These are phyloP conservation scores for Onychostruthus taczanowskii DNA, from an alignment of 2,113 vertebrate genomes.

Conservation along the genomic window DNA sequence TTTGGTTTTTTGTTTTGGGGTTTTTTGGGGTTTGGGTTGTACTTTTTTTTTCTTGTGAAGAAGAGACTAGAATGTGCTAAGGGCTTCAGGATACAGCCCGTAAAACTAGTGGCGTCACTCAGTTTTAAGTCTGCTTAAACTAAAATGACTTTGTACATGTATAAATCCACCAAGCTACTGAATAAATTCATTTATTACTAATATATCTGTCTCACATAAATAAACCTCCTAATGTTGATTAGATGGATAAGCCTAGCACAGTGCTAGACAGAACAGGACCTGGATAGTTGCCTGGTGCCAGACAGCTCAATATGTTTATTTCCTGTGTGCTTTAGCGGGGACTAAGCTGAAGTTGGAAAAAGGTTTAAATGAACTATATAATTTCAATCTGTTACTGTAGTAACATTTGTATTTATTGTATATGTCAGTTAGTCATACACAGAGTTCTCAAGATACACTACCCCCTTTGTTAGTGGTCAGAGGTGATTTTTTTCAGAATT, in stretches of 20 bases:
- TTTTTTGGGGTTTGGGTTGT: background rate
- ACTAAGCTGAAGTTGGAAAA: constrained; percentile 40
- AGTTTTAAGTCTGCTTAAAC: constrained; percentile 11
- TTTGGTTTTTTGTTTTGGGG: background rate
- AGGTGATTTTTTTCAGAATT: background rate
- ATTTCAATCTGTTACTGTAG: constrained; percentile 59
- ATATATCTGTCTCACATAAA: constrained; percentile 53
- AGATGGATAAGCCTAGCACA: constrained; percentile 31
- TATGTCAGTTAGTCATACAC: constrained; percentile 75
- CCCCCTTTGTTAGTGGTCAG: constrained; percentile 56
- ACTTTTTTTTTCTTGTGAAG: background rate
- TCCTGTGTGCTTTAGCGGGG: constrained; percentile 69
- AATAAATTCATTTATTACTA: constrained; percentile 71
- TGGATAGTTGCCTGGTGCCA: constrained; percentile 65
- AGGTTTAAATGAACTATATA: constrained; percentile 75
- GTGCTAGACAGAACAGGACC: constrained; percentile 55
- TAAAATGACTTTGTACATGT: background rate
- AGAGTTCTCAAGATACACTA: constrained; percentile 58
- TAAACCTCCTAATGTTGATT: constrained; percentile 70
- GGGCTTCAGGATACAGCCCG: background rate
- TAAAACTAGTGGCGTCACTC: background rate
- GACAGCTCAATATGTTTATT: constrained; percentile 70
- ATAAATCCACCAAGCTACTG: constrained; percentile 58
- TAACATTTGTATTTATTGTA: constrained; percentile 72
- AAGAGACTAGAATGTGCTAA: background rate